These are phyloP conservation scores for Caenorhabditis sp. DNA, from an alignment of 2,888 invertebrate genomes.

Conservation along the genomic window DNA sequence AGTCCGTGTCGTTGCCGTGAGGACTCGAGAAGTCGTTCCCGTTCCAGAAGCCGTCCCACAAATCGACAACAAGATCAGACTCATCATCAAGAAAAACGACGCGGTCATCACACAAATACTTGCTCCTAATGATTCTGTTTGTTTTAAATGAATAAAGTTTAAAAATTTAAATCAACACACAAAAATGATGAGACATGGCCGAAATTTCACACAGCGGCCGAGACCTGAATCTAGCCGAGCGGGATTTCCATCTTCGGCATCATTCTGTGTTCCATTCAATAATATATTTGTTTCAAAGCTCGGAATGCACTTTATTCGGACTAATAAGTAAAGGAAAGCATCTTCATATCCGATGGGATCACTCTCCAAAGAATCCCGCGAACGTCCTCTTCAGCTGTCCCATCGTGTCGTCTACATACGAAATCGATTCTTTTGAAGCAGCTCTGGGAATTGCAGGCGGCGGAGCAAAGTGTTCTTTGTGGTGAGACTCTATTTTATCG, in stretches of 20 bases:
- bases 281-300: not conserved
- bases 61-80: not conserved
- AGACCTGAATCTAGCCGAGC: too few relatives aligned
- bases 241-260: too few relatives aligned
- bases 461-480: constrained; percentile 35
- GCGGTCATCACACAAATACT: too few relatives aligned
- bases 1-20: constrained; percentile 6
- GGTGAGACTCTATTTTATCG: constrained; percentile 30
- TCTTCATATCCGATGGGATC: not conserved
- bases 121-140: too few relatives aligned
- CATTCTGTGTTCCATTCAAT: not conserved
- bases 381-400: constrained; percentile 70
- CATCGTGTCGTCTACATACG: constrained; percentile 72
- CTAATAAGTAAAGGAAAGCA: not conserved
- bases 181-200: too few relatives aligned
- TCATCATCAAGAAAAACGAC: too few relatives aligned
- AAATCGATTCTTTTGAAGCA: constrained; percentile 50
- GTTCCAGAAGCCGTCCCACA: not conserved
- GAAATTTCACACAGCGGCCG: too few relatives aligned
- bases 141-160: too few relatives aligned
- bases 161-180: too few relatives aligned
- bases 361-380: constrained; percentile 71
- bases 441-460: constrained; percentile 48
- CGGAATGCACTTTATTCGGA: not conserved
- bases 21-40: not conserved